Evolutionary conservation across 1,140 invertebrate species (phyloP).

Genomic region (Amphibalanus amphitrite): DNA sequence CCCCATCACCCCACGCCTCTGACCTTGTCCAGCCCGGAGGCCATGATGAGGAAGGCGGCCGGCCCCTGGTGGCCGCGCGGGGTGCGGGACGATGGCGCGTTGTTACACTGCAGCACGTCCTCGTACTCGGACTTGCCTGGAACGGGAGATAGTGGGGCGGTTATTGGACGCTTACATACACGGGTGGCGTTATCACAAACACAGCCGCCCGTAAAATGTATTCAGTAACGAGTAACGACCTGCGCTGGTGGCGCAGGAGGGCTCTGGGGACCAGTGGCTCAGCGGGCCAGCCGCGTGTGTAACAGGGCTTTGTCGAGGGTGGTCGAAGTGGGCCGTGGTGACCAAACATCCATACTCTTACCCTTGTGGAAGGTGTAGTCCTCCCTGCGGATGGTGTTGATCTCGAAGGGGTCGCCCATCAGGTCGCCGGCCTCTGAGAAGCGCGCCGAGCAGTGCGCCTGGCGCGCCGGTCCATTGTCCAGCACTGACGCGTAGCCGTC

Average conservation of each 20-base stretch:
- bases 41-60: slow-evolving; percentile 71
- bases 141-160: too few species aligned
- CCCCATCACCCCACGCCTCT: neutral
- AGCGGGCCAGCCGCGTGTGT: slow-evolving; percentile 2
- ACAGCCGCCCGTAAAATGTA: too few species aligned
- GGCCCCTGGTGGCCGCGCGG: slow-evolving; percentile 72
- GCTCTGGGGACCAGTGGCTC: slow-evolving; percentile 6
- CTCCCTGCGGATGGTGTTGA: slow-evolving; percentile 65
- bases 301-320: neutral
- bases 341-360: too few species aligned
- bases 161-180: too few species aligned
- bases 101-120: slow-evolving; percentile 67
- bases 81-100: slow-evolving; percentile 42
- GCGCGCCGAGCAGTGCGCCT: slow-evolving; percentile 37
- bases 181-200: too few species aligned
- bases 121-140: slow-evolving; percentile 53
- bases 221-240: too few species aligned
- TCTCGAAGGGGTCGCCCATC: slow-evolving; percentile 77
- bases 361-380: slow-evolving; percentile 61
- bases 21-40: slow-evolving; percentile 69
- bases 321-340: neutral
- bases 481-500: slow-evolving; percentile 56
- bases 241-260: too few species aligned
- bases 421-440: slow-evolving; percentile 53
- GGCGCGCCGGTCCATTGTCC: slow-evolving; percentile 75